Percentiles rank a stretch among this genome's conserved stretches.
Evolutionary conservation across 2,888 invertebrate genomes (phyloP).

Genomic region (Catotricha subobsoleta): DNA sequence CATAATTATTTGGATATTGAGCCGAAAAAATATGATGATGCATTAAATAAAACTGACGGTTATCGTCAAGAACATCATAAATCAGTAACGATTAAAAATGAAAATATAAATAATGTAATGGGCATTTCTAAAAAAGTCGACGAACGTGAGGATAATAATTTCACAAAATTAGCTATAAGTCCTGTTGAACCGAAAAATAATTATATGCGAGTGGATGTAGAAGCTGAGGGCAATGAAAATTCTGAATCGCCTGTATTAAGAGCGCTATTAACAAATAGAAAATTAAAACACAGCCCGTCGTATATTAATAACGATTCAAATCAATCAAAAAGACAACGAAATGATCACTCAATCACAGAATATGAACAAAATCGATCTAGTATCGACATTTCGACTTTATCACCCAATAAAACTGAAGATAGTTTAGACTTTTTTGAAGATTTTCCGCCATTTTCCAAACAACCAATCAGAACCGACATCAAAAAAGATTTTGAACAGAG

Average conservation of each 20-base stretch:
- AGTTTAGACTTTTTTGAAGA: conserved; percentile 20
- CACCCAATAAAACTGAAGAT: conserved; percentile 21
- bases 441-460: conserved; percentile 17
- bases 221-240: no score
- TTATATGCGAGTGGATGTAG: no score
- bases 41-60: no score
- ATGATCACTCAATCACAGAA: background rate
- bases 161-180: no score
- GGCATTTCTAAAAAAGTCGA: no score
- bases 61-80: no score
- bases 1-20: background rate
- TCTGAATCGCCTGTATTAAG: conserved; percentile 42
- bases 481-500: conserved; percentile 9
- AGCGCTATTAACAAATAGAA: conserved; percentile 35
- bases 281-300: conserved; percentile 21
- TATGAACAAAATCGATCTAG: background rate
- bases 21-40: background rate
- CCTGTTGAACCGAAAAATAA: no score
- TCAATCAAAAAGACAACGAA: conserved; percentile 5
- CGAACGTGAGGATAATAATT: no score
- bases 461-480: conserved; percentile 7
- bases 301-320: conserved; percentile 15
- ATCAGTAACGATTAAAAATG: no score
- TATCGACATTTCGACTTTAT: conserved; percentile 17
- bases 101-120: no score